These are phyloP conservation scores for Corvus moneduloides DNA, from an alignment of 2,113 vertebrate species.

Conservation along the genomic window DNA sequence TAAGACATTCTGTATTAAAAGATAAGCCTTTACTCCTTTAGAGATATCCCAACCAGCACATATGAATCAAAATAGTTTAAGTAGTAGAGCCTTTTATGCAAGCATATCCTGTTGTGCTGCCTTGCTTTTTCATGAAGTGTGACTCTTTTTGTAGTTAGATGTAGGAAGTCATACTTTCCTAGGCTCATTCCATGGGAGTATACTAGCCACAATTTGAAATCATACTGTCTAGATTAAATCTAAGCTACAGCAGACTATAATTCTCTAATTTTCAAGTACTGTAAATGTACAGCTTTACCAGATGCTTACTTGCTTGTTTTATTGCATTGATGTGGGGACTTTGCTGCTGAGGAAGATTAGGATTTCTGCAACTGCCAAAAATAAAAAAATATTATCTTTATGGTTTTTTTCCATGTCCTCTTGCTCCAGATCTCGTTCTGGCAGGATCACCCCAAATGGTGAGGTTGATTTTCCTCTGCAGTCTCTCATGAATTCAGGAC, in stretches of 20 bases:
- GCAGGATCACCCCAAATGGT: not conserved
- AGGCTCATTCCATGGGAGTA: not conserved
- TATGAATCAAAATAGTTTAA: conserved; percentile 61
- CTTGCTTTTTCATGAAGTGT: conserved; percentile 45
- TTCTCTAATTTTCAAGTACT: conserved; percentile 10
- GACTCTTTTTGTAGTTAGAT: conserved; percentile 6
- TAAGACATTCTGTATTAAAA: conserved; percentile 62
- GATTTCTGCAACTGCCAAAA: not conserved
- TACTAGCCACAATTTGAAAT: not conserved
- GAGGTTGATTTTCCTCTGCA: not conserved
- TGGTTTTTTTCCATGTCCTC: not conserved
- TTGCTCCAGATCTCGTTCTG: not conserved
- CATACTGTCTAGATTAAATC: not conserved
- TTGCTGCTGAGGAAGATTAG: not conserved
- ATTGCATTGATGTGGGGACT: not conserved
- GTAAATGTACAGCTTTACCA: not conserved
- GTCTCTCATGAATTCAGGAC: not conserved
- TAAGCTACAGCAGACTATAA: not conserved
- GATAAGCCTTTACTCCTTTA: conserved; percentile 54
- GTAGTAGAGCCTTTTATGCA: conserved; percentile 27
- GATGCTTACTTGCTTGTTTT: not conserved
- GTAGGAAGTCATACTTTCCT: not conserved
- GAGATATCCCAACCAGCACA: conserved; percentile 27
- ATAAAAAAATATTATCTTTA: not conserved
- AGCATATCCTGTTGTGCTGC: conserved; percentile 1